phyloP scores from a whole-genome alignment of 2,888 invertebrate species.

The Macaria liturata region DNA sequence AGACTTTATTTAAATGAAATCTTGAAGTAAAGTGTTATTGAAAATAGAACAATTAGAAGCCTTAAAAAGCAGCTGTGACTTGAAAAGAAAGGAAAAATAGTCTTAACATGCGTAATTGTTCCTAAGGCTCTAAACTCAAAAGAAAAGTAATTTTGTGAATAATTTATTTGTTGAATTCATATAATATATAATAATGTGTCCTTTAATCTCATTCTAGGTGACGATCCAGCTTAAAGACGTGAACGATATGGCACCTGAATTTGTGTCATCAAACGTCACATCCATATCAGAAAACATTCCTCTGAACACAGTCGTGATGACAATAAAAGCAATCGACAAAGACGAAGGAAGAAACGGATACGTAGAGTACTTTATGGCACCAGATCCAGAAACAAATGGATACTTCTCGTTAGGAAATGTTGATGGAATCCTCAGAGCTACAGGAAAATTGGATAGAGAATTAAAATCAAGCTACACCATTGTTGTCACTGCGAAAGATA shows the following conservation, averaged over 20 bases:
- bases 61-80: not conserved
- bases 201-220: slow-evolving; percentile 82
- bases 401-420: slow-evolving; percentile 93
- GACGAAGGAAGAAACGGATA: slow-evolving; percentile 96
- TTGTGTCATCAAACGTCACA: slow-evolving; percentile 91
- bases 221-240: slow-evolving; percentile 94
- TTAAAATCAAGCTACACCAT: slow-evolving; percentile 89
- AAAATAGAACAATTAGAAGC: not conserved
- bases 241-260: slow-evolving; percentile 95
- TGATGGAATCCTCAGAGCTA: slow-evolving; percentile 93
- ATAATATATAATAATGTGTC: no score
- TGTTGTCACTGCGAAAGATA: slow-evolving; percentile 92
- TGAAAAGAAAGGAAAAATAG: no score
- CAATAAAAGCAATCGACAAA: slow-evolving; percentile 93
- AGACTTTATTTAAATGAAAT: slow-evolving; percentile 21
- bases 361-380: slow-evolving; percentile 92
- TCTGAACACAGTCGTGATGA: slow-evolving; percentile 93
- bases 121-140: no score
- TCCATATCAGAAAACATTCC: slow-evolving; percentile 93
- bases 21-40: not conserved
- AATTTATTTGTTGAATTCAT: no score
- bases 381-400: slow-evolving; percentile 85
- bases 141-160: no score
- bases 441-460: slow-evolving; percentile 94
- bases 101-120: no score